Base-by-base conservation (phyloP, 2,113 vertebrate genomes). In the Falco punctatus region DNA sequence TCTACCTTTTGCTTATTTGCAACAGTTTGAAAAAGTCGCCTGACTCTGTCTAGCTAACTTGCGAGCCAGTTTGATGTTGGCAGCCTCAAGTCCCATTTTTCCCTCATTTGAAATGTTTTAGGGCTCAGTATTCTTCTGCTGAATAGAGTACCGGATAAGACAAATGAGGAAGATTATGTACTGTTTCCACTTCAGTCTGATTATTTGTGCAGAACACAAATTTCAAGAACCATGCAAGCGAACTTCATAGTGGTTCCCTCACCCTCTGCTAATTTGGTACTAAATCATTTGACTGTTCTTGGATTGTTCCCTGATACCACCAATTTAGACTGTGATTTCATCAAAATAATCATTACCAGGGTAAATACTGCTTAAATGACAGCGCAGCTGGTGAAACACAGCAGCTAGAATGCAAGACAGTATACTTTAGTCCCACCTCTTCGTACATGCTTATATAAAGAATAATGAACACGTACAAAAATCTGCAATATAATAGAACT, bases 381-480 rank as follows among this genome's bases (percentile, higher is more conserved):
- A 3, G 15, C 78, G 82, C 72, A 92, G 92, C 92, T 92, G 75
- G 40, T 88, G 83, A 86, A 90, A 91, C 46, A 86, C 54, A 73
- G 75, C 58, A 88, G 49, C 58, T 49, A 70, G 40, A 94, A 88
- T 35, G 40, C 82, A 72, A 80, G 58, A 73, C 59, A 54, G 46
- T 46, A 71, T 65, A 51, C 58, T 95, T 92, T 35, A 90, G 59
- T 88, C 73, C 62, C 46, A 86, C 49, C 46, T 88, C 74, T 65
- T 90, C 83, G 64, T 86, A 49, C 35, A 32, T 70, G 55, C 75
- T 83, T 70, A 74, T 58, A 62, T 57, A 81, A 90, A 90, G 57
- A 88, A 70, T 80, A 94, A 95, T 79, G 71, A 95, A 38, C 86
- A 92, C 32, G 88, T 73, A 96, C 44, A 66, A 90, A 95, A 86